Percentiles rank a stretch among this genome's conserved stretches.
Evolutionary conservation across 2,888 invertebrate genomes (phyloP).

Genomic region (Standfussiana lucernea): DNA sequence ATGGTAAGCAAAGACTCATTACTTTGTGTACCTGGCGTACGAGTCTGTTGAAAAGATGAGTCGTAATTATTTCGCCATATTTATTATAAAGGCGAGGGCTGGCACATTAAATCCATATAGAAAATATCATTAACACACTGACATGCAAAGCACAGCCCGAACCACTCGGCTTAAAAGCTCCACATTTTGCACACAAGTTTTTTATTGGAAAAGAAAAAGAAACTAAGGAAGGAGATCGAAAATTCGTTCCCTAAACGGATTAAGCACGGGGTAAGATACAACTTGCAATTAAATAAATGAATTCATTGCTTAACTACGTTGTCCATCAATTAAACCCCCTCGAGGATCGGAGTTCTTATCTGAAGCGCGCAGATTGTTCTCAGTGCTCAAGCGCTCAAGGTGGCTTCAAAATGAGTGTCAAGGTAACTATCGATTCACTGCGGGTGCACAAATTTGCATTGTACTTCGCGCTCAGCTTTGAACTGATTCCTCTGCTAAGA

Average conservation of each 20-base stretch:
- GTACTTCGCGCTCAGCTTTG: slow-evolving; percentile 39
- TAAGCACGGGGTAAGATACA: background rate
- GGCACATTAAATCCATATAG: background rate
- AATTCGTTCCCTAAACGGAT: background rate
- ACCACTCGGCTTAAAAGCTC: background rate
- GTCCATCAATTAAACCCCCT: background rate
- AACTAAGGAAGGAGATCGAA: background rate
- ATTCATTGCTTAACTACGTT: background rate
- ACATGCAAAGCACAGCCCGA: background rate
- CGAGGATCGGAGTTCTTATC: slow-evolving; percentile 28
- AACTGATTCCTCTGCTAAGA: slow-evolving; percentile 24
- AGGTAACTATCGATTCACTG: slow-evolving; percentile 58
- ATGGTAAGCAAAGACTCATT: background rate
- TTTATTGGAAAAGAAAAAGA: background rate
- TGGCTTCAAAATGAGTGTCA: slow-evolving; percentile 50
- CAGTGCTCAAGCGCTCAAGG: slow-evolving; percentile 44
- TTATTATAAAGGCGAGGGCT: background rate
- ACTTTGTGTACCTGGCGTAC: background rate
- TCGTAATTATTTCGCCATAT: background rate
- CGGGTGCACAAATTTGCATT: slow-evolving; percentile 65
- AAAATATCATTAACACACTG: background rate
- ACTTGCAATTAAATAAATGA: background rate
- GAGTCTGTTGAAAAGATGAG: background rate
- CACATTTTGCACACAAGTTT: background rate
- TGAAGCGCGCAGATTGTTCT: slow-evolving; percentile 39